Percentiles rank a stretch among this genome's conserved stretches.
Conservation (phyloP, 1,140 invertebrate species). For the Saxidomus purpurata region DNA sequence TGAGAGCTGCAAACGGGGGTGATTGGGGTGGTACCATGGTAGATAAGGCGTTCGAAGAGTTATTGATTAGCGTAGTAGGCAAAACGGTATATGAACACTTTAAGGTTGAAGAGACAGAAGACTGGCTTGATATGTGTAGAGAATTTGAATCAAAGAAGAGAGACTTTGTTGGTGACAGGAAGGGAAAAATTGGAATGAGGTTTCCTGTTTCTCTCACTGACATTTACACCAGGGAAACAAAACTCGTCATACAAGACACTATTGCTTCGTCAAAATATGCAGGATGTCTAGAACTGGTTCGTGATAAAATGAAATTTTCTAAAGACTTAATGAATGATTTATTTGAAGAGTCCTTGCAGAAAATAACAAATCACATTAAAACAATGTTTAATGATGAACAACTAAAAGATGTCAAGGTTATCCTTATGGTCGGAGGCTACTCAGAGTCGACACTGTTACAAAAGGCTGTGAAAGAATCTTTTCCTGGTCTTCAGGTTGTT, state of each 20-base stretch:
- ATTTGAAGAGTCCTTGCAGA: conserved; percentile 22
- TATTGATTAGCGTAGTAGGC: conserved; percentile 32
- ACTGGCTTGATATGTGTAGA: conserved; percentile 49
- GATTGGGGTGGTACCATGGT: conserved; percentile 53
- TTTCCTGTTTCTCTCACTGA: not conserved
- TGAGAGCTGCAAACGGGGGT: conserved; percentile 47
- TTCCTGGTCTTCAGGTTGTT: conserved; percentile 46
- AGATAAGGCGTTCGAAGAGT: conserved; percentile 49
- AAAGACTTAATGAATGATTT: not conserved
- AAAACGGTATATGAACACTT: conserved; percentile 6
- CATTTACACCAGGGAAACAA: not conserved
- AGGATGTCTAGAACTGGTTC: not conserved
- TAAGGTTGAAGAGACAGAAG: conserved; percentile 20
- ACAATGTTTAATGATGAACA: not conserved
- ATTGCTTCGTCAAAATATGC: not conserved
- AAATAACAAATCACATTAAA: conserved; percentile 39
- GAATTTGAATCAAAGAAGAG: conserved; percentile 63
- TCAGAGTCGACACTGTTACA: conserved; percentile 64
- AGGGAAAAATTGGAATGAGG: not conserved
- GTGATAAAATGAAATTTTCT: not conserved
- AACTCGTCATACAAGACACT: not conserved
- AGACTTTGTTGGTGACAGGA: not conserved
- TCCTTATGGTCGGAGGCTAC: conserved; percentile 69
- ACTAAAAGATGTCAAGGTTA: not conserved
- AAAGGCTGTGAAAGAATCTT: conserved; percentile 33